Evolutionary conservation across 2,113 vertebrate genomes (phyloP), one percentile per base, ranked within the genome.

Genomic region (Formicarius rufipectus): DNA sequence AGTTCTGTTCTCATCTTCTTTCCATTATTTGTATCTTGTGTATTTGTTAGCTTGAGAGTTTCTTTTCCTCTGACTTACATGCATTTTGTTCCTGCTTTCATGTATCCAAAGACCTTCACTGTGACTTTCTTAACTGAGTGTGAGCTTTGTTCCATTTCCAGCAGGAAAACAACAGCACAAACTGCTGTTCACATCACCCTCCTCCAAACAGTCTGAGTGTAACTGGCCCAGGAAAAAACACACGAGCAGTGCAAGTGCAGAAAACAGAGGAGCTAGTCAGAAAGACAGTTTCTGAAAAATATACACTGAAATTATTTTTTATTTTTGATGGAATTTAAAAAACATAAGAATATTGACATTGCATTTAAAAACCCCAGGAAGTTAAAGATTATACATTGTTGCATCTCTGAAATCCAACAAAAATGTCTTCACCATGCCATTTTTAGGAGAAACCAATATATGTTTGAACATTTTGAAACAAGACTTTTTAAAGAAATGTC

Each of bases 271-370:
- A 97, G 86, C 80, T 97, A 66, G 92, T 85, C 80, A 87, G 78
- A 95, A 95, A 96, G 78, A 97, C 78, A 89, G 95, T 87, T 97
- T 96, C 94, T 97, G 95, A 94, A 96, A 97, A 98, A 93, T 78
- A 87, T 45, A 97, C 89, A 93, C 27, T 94, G 77, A 96, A 93
- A 96, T 95, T 93, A 79, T 67, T 97, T 63, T 97, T 98, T 98
- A 98, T 98, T 98, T 98, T 95, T 75, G 90, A 94, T 96, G 95
- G 90, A 97, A 97, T 94, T 97, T 97, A 96, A 95, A 98, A 98
- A 97, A 90, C 92, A 91, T 92, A 91, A 73, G 81, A 97, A 98
- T 98, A 97, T 77, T 97, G 92, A 97, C 96, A 97, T 89, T 94
- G 91, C 83, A 89, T 97, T 97, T 92, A 97, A 98, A 98, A 97